Conservation (phyloP, 2,888 invertebrate species). For the Eristalis arbustorum region DNA sequence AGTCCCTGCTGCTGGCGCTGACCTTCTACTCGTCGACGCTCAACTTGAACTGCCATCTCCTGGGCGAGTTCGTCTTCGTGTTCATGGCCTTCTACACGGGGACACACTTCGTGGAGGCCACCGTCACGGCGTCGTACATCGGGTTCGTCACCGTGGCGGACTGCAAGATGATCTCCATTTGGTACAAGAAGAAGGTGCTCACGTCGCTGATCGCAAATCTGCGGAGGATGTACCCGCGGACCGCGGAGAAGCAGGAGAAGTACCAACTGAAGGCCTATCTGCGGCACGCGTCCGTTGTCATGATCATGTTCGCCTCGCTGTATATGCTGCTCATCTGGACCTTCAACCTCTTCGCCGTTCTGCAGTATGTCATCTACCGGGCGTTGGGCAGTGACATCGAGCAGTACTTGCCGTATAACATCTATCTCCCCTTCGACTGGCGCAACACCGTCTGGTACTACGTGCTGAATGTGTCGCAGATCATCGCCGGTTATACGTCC, state of each 20-base stretch:
- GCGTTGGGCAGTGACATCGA: conserved; percentile 67
- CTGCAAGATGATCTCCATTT: conserved; percentile 75
- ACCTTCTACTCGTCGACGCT: conserved; percentile 71
- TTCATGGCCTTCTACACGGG: conserved; percentile 72
- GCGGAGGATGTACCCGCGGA: conserved; percentile 73
- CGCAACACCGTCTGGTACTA: conserved; percentile 73
- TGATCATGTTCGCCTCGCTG: conserved; percentile 73
- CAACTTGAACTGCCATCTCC: conserved; percentile 73
- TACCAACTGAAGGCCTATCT: conserved; percentile 64
- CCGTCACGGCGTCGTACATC: conserved; percentile 74
- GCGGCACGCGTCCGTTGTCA: conserved; percentile 68
- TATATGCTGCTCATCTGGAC: conserved; percentile 75
- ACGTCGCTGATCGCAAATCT: conserved; percentile 73
- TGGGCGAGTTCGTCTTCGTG: conserved; percentile 75
- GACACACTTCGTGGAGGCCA: conserved; percentile 76
- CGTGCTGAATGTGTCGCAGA: conserved; percentile 73
- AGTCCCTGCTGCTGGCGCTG: conserved; percentile 36
- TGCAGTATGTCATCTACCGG: conserved; percentile 73
- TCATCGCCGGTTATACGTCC: conserved; percentile 74
- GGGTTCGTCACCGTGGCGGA: conserved; percentile 74
- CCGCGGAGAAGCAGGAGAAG: conserved; percentile 54
- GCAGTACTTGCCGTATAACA: conserved; percentile 73
- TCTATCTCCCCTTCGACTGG: conserved; percentile 76
- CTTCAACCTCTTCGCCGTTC: conserved; percentile 75
- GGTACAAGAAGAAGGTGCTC: conserved; percentile 71